Percentiles rank a stretch among this genome's conserved stretches.
These are phyloP conservation scores for Ornithorhynchus anatinus DNA, from an alignment of 2,113 vertebrate species.

Conservation along the genomic window DNA sequence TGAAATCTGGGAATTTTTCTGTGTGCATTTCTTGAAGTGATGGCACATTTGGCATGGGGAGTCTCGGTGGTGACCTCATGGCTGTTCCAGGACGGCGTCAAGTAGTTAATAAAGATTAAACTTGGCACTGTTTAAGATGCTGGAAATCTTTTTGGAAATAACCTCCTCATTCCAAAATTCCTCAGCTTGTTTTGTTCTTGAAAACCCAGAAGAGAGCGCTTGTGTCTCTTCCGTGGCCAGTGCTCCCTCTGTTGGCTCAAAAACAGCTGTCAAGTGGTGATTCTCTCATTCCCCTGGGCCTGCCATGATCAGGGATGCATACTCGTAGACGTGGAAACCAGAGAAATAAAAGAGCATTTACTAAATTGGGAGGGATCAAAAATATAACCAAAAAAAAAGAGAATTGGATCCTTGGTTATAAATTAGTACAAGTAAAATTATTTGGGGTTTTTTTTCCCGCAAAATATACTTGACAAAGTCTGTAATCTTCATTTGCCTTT, in stretches of 20 bases:
- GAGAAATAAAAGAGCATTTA: not conserved
- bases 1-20: not conserved
- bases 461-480: conserved; percentile 42
- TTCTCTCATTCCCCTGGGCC: not conserved
- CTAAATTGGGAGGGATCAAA: not conserved
- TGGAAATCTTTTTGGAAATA: not conserved
- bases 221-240: not conserved
- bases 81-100: conserved; percentile 24
- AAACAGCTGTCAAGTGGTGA: not conserved
- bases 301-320: not conserved
- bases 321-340: not conserved
- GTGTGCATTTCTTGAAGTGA: not conserved
- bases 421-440: not conserved
- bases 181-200: not conserved
- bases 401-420: not conserved
- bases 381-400: not conserved
- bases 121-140: too few species aligned
- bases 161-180: not conserved
- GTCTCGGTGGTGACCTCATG: conserved; percentile 2
- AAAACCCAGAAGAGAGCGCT: not conserved
- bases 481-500: conserved; percentile 16
- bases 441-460: not conserved
- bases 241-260: not conserved
- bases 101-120: not conserved
- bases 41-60: not conserved